A percentile compares a stretch with the other conserved stretches of the same genome.
Conservation (phyloP, 2,888 invertebrate species). For the Polylopha cassiicola region DNA sequence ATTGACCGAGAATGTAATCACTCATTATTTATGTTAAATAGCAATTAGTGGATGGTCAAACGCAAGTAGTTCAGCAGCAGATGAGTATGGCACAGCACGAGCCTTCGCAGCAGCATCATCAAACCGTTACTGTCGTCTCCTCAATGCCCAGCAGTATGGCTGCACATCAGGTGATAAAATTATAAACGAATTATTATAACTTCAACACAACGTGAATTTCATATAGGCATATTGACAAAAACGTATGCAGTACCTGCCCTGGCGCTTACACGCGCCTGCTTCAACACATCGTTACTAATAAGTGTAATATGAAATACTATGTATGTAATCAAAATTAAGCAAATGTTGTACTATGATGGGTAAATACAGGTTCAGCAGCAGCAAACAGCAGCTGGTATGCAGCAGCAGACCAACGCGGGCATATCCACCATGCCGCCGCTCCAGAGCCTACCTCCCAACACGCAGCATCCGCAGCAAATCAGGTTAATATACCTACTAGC, state of each 20-base stretch:
- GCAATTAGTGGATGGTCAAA: constrained; percentile 63
- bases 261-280: no score
- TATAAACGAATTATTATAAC: no score
- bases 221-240: no score
- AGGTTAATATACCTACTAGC: constrained; percentile 42
- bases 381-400: constrained; percentile 46
- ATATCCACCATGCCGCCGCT: constrained; percentile 87
- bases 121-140: constrained; percentile 70
- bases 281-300: no score
- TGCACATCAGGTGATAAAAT: constrained; percentile 66
- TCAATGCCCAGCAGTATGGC: constrained; percentile 70
- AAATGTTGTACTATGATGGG: neutral
- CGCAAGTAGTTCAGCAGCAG: constrained; percentile 64
- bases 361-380: constrained; percentile 52
- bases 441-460: constrained; percentile 79
- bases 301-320: no score
- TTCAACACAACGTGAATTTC: no score
- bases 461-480: constrained; percentile 78
- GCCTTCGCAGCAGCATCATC: constrained; percentile 67
- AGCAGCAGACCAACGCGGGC: constrained; percentile 72
- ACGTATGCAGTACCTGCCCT: no score
- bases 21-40: no score
- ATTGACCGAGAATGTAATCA: no score
- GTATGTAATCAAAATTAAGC: no score
- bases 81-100: constrained; percentile 72